Evolutionary conservation across 2,797 vertebrate species (phyloP).

Genomic region (Brotula barbata): DNA sequence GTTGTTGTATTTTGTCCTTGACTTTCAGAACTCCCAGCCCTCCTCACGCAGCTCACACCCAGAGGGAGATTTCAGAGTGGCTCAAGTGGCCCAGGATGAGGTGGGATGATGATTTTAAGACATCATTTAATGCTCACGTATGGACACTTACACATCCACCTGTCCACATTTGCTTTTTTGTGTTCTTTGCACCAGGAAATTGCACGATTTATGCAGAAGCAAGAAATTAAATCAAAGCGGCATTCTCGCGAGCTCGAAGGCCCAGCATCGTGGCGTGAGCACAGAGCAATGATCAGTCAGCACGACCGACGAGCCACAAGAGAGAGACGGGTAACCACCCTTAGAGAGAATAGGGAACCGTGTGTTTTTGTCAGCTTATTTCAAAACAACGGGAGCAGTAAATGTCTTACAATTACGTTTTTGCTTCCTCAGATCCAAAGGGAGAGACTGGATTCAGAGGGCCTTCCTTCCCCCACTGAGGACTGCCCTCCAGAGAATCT

Average conservation of each 20-base stretch:
- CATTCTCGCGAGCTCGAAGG: slow-evolving; percentile 71
- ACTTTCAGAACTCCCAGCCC: slow-evolving; percentile 54
- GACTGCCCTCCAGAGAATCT: slow-evolving; percentile 74
- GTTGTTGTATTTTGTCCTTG: background rate
- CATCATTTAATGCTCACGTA: background rate
- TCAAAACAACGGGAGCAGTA: too few species aligned
- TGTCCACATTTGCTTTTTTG: background rate
- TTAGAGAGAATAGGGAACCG: too few species aligned
- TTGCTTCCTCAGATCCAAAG: slow-evolving; percentile 65
- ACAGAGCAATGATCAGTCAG: slow-evolving; percentile 57
- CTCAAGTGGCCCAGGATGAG: slow-evolving; percentile 84
- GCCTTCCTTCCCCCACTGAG: slow-evolving; percentile 73
- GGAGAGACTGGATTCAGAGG: slow-evolving; percentile 79
- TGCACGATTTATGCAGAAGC: slow-evolving; percentile 83
- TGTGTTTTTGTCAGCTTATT: too few species aligned
- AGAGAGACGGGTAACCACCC: slow-evolving; percentile 73
- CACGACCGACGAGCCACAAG: slow-evolving; percentile 54
- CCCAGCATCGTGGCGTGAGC: slow-evolving; percentile 57
- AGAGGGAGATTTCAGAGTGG: slow-evolving; percentile 76
- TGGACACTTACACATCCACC: background rate
- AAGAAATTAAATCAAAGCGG: slow-evolving; percentile 78
- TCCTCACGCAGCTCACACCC: slow-evolving; percentile 46
- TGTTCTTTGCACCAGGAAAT: slow-evolving; percentile 75
- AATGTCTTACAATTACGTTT: too few species aligned
- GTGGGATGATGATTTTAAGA: slow-evolving; percentile 42